Evolutionary conservation across 2,888 invertebrate genomes (phyloP).

Genomic region (Cecidostiba fungosa): DNA sequence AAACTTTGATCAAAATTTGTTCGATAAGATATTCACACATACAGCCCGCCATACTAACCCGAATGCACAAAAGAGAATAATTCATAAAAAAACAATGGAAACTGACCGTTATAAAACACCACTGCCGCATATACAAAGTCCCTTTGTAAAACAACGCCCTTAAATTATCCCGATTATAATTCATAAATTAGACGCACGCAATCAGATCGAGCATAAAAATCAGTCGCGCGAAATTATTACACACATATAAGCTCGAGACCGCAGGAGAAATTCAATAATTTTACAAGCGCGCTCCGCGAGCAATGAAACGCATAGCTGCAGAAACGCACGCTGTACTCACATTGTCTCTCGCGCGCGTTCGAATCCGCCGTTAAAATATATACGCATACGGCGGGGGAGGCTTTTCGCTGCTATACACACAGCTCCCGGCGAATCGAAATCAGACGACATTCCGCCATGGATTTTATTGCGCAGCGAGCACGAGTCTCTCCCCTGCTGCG

Average conservation of each 20-base stretch:
- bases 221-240: constrained; percentile 35
- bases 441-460: constrained; percentile 54
- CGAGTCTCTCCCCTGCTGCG: constrained; percentile 30
- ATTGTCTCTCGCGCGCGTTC: constrained; percentile 43
- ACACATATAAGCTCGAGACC: neutral
- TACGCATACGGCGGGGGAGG: constrained; percentile 49
- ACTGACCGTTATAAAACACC: neutral
- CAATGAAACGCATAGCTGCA: neutral
- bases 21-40: neutral
- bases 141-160: neutral
- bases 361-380: constrained; percentile 27
- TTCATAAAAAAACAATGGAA: neutral
- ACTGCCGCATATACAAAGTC: neutral
- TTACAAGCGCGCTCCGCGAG: neutral
- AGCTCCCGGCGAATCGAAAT: constrained; percentile 50
- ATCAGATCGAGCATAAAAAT: constrained; percentile 32
- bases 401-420: neutral
- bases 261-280: constrained; percentile 25
- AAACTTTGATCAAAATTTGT: too few relatives aligned
- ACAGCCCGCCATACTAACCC: neutral
- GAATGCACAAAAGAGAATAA: neutral
- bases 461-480: constrained; percentile 48
- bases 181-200: constrained; percentile 11
- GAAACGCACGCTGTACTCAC: neutral
- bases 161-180: neutral